Percentiles rank a stretch among this genome's conserved stretches.
Conservation (phyloP, 2,888 invertebrate genomes). For the Machimus rusticus region DNA sequence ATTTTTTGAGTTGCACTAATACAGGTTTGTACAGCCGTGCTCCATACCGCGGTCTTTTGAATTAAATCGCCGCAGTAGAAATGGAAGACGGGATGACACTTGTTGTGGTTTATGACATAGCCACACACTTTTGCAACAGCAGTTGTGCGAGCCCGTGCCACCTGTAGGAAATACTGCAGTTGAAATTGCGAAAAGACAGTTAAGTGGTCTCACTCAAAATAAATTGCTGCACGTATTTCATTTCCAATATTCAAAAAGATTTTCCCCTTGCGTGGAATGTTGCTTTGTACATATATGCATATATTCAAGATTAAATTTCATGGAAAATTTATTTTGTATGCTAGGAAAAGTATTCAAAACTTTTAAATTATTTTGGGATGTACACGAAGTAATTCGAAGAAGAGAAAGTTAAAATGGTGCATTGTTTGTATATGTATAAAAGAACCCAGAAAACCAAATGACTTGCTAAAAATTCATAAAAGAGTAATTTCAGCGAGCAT, state of each 20-base stretch:
- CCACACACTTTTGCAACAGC: background rate
- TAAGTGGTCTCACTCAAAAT: constrained; percentile 18
- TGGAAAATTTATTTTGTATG: too few relatives aligned
- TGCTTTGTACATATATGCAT: too few relatives aligned
- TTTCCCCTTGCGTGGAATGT: too few relatives aligned
- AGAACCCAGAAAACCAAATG: too few relatives aligned
- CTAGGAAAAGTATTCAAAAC: too few relatives aligned
- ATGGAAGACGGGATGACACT: constrained; percentile 5
- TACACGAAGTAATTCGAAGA: too few relatives aligned
- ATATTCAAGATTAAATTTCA: too few relatives aligned
- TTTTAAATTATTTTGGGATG: too few relatives aligned
- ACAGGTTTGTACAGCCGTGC: background rate
- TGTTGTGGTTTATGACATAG: constrained; percentile 19
- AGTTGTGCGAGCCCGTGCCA: background rate
- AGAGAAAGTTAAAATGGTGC: too few relatives aligned
- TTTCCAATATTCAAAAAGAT: background rate
- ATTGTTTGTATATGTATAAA: too few relatives aligned
- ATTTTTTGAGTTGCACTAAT: background rate
- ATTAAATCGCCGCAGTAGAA: background rate
- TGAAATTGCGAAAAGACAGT: constrained; percentile 1
- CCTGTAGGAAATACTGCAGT: background rate
- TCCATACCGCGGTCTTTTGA: background rate
- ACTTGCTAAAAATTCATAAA: too few relatives aligned
- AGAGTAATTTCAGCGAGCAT: too few relatives aligned
- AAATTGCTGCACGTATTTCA: constrained; percentile 26